A percentile compares a stretch with the other conserved stretches of the same genome.
phyloP scores from a whole-genome alignment of 2,888 invertebrate genomes.

The Gymnosoma rotundatum region DNA sequence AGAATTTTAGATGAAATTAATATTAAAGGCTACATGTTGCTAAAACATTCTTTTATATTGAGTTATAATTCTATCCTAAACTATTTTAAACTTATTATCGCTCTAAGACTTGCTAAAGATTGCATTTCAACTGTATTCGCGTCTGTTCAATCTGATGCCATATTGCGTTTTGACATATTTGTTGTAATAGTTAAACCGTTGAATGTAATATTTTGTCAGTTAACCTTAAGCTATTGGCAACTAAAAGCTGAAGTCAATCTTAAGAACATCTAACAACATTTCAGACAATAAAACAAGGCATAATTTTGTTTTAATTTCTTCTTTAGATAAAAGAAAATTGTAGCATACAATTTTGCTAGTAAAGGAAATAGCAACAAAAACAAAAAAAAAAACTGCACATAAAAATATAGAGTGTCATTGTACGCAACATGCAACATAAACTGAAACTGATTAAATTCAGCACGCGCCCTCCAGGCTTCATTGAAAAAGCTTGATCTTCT shows the following conservation, averaged over 20 bases:
- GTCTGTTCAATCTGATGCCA: background rate
- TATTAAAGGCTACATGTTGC: background rate
- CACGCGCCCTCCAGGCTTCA: conserved; percentile 80
- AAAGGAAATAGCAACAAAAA: conserved; percentile 12
- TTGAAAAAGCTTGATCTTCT: conserved; percentile 47
- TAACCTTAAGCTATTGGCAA: conserved; percentile 65
- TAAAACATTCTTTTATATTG: background rate
- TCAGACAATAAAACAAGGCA: conserved; percentile 57
- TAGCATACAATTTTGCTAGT: conserved; percentile 12
- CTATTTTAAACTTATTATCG: conserved; percentile 12
- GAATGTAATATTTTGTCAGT: conserved; percentile 62
- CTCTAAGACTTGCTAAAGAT: conserved; percentile 50
- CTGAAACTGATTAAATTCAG: conserved; percentile 77
- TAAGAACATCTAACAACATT: conserved; percentile 20
- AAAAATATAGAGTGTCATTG: conserved; percentile 65
- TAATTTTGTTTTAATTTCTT: conserved; percentile 68
- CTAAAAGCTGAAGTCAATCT: conserved; percentile 54
- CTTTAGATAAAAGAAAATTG: background rate
- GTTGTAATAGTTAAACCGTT: conserved; percentile 52
- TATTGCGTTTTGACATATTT: conserved; percentile 20
- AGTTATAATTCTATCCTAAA: background rate
- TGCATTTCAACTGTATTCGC: conserved; percentile 1
- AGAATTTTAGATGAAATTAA: too few relatives aligned
- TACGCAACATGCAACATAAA: conserved; percentile 70
- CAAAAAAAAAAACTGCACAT: background rate